A percentile compares a stretch with the other conserved stretches of the same genome.
These are phyloP conservation scores for Catharus minimus DNA, from an alignment of 2,113 vertebrate species.

Conservation along the genomic window DNA sequence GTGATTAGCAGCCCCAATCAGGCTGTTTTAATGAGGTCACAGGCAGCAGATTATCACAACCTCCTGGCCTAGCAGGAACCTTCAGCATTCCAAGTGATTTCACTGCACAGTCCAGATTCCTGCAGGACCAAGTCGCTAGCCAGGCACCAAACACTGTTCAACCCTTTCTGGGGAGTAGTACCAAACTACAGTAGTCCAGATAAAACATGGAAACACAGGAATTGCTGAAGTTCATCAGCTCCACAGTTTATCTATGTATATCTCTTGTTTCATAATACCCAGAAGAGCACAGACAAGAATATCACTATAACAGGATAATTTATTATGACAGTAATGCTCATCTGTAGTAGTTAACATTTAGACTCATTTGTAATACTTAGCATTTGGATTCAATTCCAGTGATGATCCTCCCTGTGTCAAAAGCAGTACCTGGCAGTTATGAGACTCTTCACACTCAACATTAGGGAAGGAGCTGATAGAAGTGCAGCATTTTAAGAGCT, in stretches of 20 bases:
- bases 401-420: not conserved
- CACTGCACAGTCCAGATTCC: not conserved
- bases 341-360: not conserved
- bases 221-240: not conserved
- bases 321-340: not conserved
- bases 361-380: not conserved
- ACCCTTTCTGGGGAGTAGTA: not conserved
- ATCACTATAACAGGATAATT: not conserved
- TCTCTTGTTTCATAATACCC: not conserved
- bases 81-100: not conserved
- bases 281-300: not conserved
- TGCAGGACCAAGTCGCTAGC: not conserved
- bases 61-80: not conserved
- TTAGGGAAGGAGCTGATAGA: not conserved
- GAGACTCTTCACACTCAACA: not conserved
- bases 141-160: not conserved
- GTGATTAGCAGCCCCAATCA: conserved; percentile 45
- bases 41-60: conserved; percentile 13
- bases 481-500: not conserved
- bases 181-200: not conserved
- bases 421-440: not conserved
- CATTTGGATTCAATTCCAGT: not conserved
- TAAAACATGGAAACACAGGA: not conserved
- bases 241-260: not conserved
- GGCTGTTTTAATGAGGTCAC: conserved; percentile 35